Evolutionary conservation across 2,113 vertebrate genomes (phyloP).

Genomic region (Falcunculus frontatus): DNA sequence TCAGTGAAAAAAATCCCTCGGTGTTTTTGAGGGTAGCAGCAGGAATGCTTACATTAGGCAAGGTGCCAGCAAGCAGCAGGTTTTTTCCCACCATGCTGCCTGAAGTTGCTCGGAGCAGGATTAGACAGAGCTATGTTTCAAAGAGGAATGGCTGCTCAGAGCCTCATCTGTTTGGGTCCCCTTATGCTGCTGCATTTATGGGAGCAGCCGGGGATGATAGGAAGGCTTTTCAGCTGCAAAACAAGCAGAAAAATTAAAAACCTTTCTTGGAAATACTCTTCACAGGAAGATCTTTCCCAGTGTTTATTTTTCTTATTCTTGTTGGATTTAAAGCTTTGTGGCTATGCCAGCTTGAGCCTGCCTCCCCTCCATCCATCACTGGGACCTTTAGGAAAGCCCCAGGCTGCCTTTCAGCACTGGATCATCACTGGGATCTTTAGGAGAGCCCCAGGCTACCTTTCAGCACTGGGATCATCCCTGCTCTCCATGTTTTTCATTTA

Average conservation of each 20-base stretch:
- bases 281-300: background rate
- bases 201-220: background rate
- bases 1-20: background rate
- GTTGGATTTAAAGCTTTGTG: background rate
- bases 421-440: background rate
- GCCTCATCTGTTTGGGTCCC: background rate
- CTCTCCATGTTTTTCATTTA: background rate
- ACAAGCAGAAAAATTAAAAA: constrained; percentile 2
- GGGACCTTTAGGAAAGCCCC: background rate
- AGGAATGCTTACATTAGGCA: constrained; percentile 44
- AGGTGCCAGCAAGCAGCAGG: constrained; percentile 50
- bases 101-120: constrained; percentile 44
- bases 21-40: constrained; percentile 50
- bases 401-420: too few species aligned
- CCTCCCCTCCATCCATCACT: background rate
- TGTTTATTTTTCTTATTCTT: background rate
- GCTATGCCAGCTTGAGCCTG: background rate
- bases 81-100: constrained; percentile 43
- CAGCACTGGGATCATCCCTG: background rate
- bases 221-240: constrained; percentile 20
- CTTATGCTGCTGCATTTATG: background rate
- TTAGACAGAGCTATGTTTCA: constrained; percentile 17
- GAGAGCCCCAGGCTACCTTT: background rate
- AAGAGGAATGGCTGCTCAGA: constrained; percentile 34
- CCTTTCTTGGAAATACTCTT: background rate